Conservation (phyloP, 2,888 invertebrate species). For the Agrotis ipsilon region DNA sequence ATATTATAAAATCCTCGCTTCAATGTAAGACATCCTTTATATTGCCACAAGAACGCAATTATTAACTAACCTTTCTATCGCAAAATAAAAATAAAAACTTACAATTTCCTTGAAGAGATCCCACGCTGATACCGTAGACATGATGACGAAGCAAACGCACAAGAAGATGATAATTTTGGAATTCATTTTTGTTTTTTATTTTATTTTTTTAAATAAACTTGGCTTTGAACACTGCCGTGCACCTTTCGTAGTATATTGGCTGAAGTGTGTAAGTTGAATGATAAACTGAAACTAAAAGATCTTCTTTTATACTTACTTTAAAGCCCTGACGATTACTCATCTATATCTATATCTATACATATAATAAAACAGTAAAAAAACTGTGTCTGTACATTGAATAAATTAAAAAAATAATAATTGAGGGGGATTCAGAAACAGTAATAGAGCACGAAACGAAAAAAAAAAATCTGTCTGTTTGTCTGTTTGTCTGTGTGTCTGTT, state of each 20-base stretch:
- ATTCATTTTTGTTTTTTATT: slow-evolving; percentile 36
- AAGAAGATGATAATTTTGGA: slow-evolving; percentile 50
- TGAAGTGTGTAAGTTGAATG: slow-evolving; percentile 11
- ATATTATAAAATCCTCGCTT: neutral
- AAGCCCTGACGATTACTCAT: neutral
- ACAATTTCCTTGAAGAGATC: slow-evolving; percentile 60
- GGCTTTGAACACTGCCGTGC: slow-evolving; percentile 9
- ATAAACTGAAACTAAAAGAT: neutral
- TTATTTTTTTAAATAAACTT: slow-evolving; percentile 7
- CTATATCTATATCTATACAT: too few relatives aligned
- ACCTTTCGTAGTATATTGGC: neutral
- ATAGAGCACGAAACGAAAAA: too few relatives aligned
- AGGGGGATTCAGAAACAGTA: too few relatives aligned
- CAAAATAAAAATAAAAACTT: slow-evolving; percentile 13
- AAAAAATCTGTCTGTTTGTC: too few relatives aligned
- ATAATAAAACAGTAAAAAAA: too few relatives aligned
- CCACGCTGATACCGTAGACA: slow-evolving; percentile 51
- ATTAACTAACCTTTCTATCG: neutral
- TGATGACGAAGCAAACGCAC: slow-evolving; percentile 47
- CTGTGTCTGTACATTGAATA: too few relatives aligned
- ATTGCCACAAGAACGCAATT: neutral
- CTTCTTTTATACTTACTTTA: slow-evolving; percentile 18
- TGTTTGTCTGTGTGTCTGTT: too few relatives aligned
- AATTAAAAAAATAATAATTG: too few relatives aligned
- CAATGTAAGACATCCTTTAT: neutral